Base-by-base conservation (phyloP, 1,140 invertebrate species). In the Trichonephila clavata region DNA sequence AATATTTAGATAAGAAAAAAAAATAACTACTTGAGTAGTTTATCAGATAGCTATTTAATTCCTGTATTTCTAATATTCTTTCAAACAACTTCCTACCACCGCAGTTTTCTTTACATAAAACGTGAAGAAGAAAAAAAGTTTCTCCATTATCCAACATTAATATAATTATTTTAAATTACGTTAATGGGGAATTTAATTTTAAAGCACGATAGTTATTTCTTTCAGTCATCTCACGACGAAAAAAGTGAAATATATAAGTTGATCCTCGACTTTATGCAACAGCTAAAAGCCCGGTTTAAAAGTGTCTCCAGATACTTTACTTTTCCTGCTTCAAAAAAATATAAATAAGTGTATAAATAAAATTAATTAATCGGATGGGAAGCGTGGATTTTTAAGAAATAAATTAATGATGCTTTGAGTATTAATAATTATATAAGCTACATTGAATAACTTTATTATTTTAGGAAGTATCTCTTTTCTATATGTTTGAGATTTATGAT, bases 111-210 rank as follows among this genome's bases (percentile, higher is more conserved):
- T 68, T 68, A 13, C 65, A 10, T 27, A 24, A 68, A 8, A 3
- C 10, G n/a, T 68, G 65, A 68, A 0, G 8, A 1, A n/a, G 6
- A 65, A 65, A 65, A 68, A 77, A 18, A 77, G 32, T 77, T 32
- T 18, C 16, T 39, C 18, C 14, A 77, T 77, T 16, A 63, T 63
- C 21, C 61, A 21, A 39, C 39, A 32, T 77, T 77, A 32, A 77
- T 39, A 32, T 2, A 77, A 13, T 4, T 77, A 77, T 27, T 77
- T 77, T 77, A 77, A 77, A 32, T 77, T 39, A 39, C 27, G 14
- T 32, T 77, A 77, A 77, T 77, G 71, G 71, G 16, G 71, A 77
- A 32, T 77, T 77, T 77, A 77, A 77, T 39, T 77, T 39, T 32
- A 32, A 77, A 32, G 18, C 0, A 77, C 4, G 16, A 7, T 39